A percentile compares a stretch with the other conserved stretches of the same genome.
Evolutionary conservation across 2,888 invertebrate genomes (phyloP).

Genomic region (Balanococcus diminutus): DNA sequence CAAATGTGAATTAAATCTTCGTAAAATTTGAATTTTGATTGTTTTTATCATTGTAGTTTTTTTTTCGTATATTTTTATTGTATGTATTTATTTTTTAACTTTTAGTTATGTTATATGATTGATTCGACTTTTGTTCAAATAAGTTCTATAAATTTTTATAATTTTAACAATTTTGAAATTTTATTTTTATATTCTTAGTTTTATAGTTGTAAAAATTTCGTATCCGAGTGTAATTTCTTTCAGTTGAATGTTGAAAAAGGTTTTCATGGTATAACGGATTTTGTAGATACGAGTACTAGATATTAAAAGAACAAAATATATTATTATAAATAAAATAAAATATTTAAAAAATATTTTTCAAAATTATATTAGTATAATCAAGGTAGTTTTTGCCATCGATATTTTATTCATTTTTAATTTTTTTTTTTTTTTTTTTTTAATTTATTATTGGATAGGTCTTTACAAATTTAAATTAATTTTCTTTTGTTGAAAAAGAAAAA

Average conservation of each 20-base stretch:
- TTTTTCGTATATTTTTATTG: neutral
- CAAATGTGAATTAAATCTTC: neutral
- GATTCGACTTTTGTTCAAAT: neutral
- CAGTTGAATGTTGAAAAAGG: neutral
- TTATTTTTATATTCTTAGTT: neutral
- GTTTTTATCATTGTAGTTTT: neutral
- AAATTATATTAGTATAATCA: too few relatives aligned
- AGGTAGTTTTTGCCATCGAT: too few relatives aligned
- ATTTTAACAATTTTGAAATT: neutral
- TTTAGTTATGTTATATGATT: neutral
- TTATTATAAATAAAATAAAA: too few relatives aligned
- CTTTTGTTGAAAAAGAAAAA: too few relatives aligned
- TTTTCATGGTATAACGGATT: too few relatives aligned
- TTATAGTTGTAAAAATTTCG: neutral
- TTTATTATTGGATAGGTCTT: too few relatives aligned
- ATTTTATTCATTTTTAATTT: too few relatives aligned
- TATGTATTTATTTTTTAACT: neutral
- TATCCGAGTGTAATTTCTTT: neutral
- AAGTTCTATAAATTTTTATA: neutral
- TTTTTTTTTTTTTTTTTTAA: too few relatives aligned
- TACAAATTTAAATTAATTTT: too few relatives aligned
- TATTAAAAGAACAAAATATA: too few relatives aligned
- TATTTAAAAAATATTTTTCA: too few relatives aligned
- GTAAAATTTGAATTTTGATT: neutral
- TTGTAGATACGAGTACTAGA: too few relatives aligned